Percentiles rank a stretch among this genome's conserved stretches.
Conservation (phyloP, 2,113 vertebrate species). For the Atrichornis clamosus region DNA sequence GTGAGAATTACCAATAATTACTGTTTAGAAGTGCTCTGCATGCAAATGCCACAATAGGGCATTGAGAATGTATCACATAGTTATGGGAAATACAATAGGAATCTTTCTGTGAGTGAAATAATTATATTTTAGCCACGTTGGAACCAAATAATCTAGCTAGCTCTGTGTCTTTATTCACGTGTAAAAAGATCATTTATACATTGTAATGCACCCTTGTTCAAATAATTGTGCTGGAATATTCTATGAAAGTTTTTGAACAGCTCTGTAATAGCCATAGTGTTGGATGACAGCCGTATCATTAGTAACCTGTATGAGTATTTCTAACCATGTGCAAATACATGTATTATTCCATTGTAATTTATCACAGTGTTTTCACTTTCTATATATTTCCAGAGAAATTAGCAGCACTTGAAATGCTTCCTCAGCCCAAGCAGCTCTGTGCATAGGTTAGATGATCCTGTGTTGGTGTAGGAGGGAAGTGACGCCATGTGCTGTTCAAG, state of each 20-base stretch:
- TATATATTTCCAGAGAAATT: background rate
- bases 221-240: conserved; percentile 21
- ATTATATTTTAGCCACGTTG: background rate
- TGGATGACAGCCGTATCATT: background rate
- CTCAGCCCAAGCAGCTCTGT: background rate
- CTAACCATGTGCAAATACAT: background rate
- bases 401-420: background rate
- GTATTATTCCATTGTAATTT: background rate
- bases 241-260: background rate
- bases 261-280: background rate
- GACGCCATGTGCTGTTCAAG: background rate
- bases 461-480: background rate
- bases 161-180: background rate
- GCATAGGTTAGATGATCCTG: background rate
- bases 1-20: conserved; percentile 40
- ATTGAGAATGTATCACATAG: background rate
- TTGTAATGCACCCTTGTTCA: background rate
- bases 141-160: background rate
- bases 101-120: background rate
- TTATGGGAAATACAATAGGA: conserved; percentile 25
- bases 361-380: background rate
- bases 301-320: background rate
- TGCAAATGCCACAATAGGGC: background rate
- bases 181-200: conserved; percentile 27
- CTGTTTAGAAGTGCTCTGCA: conserved; percentile 12